phyloP scores from a whole-genome alignment of 2,797 vertebrate species.

The Thamnophis elegans region DNA sequence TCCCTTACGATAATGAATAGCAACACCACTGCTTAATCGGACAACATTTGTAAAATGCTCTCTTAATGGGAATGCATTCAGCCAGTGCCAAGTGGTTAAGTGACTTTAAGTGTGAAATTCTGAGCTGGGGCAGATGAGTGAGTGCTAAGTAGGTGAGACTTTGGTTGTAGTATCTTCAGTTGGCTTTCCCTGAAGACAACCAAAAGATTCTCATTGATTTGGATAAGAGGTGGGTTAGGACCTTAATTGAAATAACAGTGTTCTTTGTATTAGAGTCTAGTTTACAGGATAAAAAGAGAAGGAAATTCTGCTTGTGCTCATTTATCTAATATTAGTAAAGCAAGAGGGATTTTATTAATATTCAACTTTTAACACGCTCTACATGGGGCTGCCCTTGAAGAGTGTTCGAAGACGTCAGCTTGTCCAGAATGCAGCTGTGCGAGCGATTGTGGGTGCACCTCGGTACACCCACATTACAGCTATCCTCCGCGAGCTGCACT shows the following conservation, averaged over 20 bases:
- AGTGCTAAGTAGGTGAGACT: conserved; percentile 27
- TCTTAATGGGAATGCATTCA: conserved; percentile 58
- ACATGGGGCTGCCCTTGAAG: no score
- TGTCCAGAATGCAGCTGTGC: no score
- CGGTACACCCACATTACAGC: no score
- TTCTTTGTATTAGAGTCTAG: background rate
- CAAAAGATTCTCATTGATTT: conserved; percentile 16
- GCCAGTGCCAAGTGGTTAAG: conserved; percentile 60
- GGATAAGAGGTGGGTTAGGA: conserved; percentile 6
- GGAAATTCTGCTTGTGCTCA: background rate
- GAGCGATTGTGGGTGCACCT: no score
- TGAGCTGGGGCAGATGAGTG: conserved; percentile 30
- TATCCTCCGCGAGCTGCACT: no score
- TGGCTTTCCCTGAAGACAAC: background rate
- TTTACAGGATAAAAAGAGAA: background rate
- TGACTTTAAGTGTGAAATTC: conserved; percentile 54
- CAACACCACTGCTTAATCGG: conserved; percentile 59
- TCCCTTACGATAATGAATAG: conserved; percentile 65
- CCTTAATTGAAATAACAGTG: background rate
- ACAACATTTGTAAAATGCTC: conserved; percentile 63
- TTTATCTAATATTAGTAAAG: conserved; percentile 5
- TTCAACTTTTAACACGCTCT: background rate
- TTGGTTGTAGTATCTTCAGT: conserved; percentile 14
- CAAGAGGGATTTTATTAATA: background rate
- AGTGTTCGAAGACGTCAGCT: no score